A percentile compares a stretch with the other conserved stretches of the same genome.
Evolutionary conservation across 1,140 invertebrate species (phyloP).

Genomic region (Pentalonia nigronervosa): DNA sequence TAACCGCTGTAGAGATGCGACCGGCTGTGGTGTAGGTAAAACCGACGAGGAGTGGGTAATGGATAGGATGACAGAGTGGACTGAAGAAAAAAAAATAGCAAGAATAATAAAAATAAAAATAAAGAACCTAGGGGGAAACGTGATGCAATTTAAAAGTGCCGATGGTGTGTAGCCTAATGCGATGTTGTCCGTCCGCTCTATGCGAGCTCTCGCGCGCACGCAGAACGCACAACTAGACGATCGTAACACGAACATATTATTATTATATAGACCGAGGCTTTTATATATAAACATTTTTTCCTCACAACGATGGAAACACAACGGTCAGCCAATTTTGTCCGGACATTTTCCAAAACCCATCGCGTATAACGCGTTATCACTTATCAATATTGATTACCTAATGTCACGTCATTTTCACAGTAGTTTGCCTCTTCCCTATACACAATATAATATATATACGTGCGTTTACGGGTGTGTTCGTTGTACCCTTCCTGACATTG

Average conservation of each 20-base stretch:
- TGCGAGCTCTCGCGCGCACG: not conserved
- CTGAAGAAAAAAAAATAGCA: not conserved
- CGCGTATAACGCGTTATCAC: constrained; percentile 39
- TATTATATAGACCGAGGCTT: not conserved
- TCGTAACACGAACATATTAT: constrained; percentile 5
- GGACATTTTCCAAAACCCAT: constrained; percentile 48
- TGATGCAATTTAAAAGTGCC: constrained; percentile 49
- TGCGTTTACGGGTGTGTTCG: too few species aligned
- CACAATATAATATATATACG: not conserved
- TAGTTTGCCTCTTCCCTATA: not conserved
- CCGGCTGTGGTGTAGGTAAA: not conserved
- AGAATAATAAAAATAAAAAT: constrained; percentile 29
- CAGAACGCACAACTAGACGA: not conserved
- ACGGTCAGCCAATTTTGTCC: constrained; percentile 30
- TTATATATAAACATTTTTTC: not conserved
- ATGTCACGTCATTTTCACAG: constrained; percentile 45
- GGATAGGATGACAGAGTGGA: not conserved
- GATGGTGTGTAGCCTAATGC: constrained; percentile 27
- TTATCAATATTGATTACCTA: constrained; percentile 55
- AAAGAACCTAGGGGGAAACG: constrained; percentile 24
- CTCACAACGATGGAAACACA: not conserved
- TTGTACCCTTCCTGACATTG: not conserved
- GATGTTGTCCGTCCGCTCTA: not conserved
- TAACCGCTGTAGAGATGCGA: not conserved
- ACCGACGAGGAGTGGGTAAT: not conserved